A percentile compares a stretch with the other conserved stretches of the same genome.
phyloP scores from a whole-genome alignment of 2,797 vertebrate genomes.

The Neoniphon sammara region DNA sequence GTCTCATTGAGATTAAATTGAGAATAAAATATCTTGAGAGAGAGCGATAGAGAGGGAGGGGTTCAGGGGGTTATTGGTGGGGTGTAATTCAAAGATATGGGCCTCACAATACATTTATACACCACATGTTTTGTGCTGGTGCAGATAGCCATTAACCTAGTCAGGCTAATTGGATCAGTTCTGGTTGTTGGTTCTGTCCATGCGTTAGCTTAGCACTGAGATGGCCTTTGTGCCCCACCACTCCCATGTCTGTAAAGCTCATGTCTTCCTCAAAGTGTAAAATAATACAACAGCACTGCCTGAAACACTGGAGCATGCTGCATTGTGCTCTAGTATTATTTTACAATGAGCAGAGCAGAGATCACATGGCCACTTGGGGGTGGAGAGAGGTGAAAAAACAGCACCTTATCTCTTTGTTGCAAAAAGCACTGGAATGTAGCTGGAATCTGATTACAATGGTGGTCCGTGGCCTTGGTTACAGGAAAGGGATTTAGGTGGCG shows the following conservation, averaged over 20 bases:
- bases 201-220: background rate
- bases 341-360: slow-evolving; percentile 26
- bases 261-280: slow-evolving; percentile 46
- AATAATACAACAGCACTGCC: slow-evolving; percentile 41
- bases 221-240: slow-evolving; percentile 8
- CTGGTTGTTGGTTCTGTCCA: slow-evolving; percentile 12
- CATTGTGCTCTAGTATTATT: slow-evolving; percentile 35
- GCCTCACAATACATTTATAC: background rate
- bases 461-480: slow-evolving; percentile 72
- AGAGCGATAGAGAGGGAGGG: background rate
- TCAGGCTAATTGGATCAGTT: background rate
- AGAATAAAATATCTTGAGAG: no score
- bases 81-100: no score
- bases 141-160: background rate
- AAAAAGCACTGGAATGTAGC: slow-evolving; percentile 70
- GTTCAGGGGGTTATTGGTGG: background rate
- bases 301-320: slow-evolving; percentile 34
- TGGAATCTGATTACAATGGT: slow-evolving; percentile 78
- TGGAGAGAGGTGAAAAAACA: slow-evolving; percentile 53
- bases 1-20: no score
- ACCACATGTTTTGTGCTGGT: background rate
- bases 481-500: slow-evolving; percentile 79
- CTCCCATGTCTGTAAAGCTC: slow-evolving; percentile 42
- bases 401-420: slow-evolving; percentile 74
- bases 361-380: slow-evolving; percentile 31